Evolutionary conservation across 1,140 invertebrate species (phyloP).

Genomic region (Drosophila nasuta): DNA sequence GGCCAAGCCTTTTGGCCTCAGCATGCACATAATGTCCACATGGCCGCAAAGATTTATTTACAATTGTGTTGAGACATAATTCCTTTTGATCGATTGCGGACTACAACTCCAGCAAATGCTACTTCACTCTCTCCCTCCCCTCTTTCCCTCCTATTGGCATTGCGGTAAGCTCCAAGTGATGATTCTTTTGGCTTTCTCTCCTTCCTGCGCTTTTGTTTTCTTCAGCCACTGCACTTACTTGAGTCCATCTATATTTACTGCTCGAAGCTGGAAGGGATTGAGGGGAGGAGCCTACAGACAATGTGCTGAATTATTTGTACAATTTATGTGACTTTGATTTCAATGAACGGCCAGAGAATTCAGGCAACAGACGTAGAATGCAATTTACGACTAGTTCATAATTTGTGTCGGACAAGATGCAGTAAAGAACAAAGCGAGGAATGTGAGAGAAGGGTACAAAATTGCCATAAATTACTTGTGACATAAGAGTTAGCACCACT

Average conservation of each 20-base stretch:
- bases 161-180: slow-evolving; percentile 76
- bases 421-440: no score
- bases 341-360: slow-evolving; percentile 52
- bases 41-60: slow-evolving; percentile 82
- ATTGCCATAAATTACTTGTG: slow-evolving; percentile 6
- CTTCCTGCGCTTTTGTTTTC: slow-evolving; percentile 48
- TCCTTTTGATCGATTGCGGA: slow-evolving; percentile 78
- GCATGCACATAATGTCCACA: slow-evolving; percentile 75
- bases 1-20: slow-evolving; percentile 51
- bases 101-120: slow-evolving; percentile 20
- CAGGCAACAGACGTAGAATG: slow-evolving; percentile 18
- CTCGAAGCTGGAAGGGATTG: not conserved
- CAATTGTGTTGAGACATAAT: slow-evolving; percentile 83
- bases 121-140: not conserved
- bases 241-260: slow-evolving; percentile 41
- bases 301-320: slow-evolving; percentile 72
- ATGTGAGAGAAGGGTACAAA: not conserved
- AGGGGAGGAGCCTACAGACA: not conserved
- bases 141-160: slow-evolving; percentile 15
- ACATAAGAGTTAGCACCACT: not conserved
- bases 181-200: slow-evolving; percentile 65
- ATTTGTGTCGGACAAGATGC: slow-evolving; percentile 49
- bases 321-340: slow-evolving; percentile 82
- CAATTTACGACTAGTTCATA: slow-evolving; percentile 76
- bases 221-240: slow-evolving; percentile 40